Evolutionary conservation across 2,797 vertebrate species (phyloP), one percentile per base, ranked within the genome.

Genomic region (Hypotaenidia philippensis): DNA sequence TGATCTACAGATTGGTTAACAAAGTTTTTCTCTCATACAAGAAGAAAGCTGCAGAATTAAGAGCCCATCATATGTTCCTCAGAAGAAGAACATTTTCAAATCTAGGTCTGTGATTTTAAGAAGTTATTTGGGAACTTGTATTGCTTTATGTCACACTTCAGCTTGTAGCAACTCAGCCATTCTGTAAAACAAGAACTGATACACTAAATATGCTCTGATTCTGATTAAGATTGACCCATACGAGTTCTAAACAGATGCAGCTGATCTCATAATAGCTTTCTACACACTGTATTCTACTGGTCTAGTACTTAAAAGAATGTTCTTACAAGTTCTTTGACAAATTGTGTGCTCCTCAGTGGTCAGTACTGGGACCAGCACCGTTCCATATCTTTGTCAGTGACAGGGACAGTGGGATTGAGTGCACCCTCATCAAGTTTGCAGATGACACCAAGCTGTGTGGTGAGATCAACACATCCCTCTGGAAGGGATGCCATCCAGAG

Each of bases 281-380:
- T 66, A 49, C 14, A 5, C 0, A 2, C 2, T 17, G 4, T 15
- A 3, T 60, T 27, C 49, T 15, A 31, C 11, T 45, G 18, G 5
- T 20, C 10, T 50, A 56, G 29, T 18, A 32, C 13, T 40, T 19
- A 2, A 3, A 5, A 93, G 50, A 87, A 72, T 82, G 38, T 7
- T 23, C 17, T 55, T 20, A 26, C 4, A 55, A 64, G 13, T 8
- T 25, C 22, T 82, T 41, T 34, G 26, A n/a, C 16, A 31, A 66
- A 44, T 44, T 44, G 41, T 18, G 18, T 44, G 41, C 18, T 44
- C 41, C 41, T 44, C 41, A 44, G 17, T 4, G 41, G 18, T 44
- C 41, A 44, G 41, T 44, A 19, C 41, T 44, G 41, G 41, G 41
- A 44, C 41, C 41, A 19, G 41, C 41, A 44, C 41, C 19, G 41